Evolutionary conservation across 2,888 invertebrate genomes (phyloP).

Genomic region (Fabriciana adippe): DNA sequence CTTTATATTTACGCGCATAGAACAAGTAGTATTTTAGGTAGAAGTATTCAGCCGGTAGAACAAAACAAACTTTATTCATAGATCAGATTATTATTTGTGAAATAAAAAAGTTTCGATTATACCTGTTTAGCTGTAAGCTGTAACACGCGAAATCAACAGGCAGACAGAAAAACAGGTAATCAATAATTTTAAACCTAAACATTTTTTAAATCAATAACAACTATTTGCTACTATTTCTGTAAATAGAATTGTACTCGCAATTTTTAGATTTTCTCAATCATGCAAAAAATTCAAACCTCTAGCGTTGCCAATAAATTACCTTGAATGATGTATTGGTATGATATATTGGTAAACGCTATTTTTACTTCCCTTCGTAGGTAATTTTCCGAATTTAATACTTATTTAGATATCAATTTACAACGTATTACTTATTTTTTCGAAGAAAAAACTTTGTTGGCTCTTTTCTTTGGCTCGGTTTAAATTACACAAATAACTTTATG

Average conservation of each 20-base stretch:
- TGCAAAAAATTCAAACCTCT: slow-evolving; percentile 9
- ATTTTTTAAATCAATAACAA: no score
- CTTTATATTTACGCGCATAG: no score
- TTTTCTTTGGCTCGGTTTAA: not conserved
- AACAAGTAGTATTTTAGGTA: no score
- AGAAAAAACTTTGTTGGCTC: slow-evolving; percentile 2
- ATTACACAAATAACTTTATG: not conserved
- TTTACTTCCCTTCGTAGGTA: slow-evolving; percentile 4
- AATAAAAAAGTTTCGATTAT: no score
- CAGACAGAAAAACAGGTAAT: no score
- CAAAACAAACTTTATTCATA: no score
- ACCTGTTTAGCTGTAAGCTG: no score
- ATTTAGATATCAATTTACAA: slow-evolving; percentile 5
- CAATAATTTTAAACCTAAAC: no score
- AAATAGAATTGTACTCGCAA: not conserved
- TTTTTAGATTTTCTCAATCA: slow-evolving; percentile 13
- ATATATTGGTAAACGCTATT: slow-evolving; percentile 19
- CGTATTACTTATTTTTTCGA: not conserved
- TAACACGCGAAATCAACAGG: no score
- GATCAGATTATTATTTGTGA: no score
- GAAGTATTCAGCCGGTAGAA: no score
- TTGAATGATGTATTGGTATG: slow-evolving; percentile 19
- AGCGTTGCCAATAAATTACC: slow-evolving; percentile 21
- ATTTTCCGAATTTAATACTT: slow-evolving; percentile 9
- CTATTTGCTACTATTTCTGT: not conserved